Evolutionary conservation across 2,888 invertebrate genomes (phyloP).

Genomic region (Macrosoma leucophasiata): DNA sequence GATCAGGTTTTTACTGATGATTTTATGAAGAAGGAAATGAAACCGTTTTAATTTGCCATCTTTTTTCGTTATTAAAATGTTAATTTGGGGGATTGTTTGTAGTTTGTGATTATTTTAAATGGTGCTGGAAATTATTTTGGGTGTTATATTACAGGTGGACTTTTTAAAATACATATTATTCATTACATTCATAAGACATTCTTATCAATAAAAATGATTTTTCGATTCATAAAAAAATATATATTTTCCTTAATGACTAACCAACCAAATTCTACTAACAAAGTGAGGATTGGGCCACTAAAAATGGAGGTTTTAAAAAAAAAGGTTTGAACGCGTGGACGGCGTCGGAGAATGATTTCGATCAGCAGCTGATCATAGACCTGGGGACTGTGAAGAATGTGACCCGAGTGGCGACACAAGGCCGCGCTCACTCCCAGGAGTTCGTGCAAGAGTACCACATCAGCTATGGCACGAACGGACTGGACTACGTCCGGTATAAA

Average conservation of each 20-base stretch:
- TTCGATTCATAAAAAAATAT: conserved; percentile 3
- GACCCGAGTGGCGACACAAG: conserved; percentile 92
- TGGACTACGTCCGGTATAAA: conserved; percentile 92
- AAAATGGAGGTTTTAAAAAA: conserved; percentile 7
- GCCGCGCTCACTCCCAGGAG: conserved; percentile 91
- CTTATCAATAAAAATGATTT: no score
- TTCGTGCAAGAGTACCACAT: conserved; percentile 96
- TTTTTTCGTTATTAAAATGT: no score
- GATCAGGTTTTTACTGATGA: conserved; percentile 74
- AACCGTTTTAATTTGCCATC: conserved; percentile 31
- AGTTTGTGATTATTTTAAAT: conserved; percentile 12
- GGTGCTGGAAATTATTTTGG: no score
- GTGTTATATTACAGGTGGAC: conserved; percentile 8
- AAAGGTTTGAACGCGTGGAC: conserved; percentile 95
- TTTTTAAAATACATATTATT: no score
- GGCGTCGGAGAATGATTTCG: conserved; percentile 92
- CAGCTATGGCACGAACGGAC: conserved; percentile 93
- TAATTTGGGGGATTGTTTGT: conserved; percentile 11
- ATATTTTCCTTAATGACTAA: conserved; percentile 19
- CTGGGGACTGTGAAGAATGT: conserved; percentile 91
- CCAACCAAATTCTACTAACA: conserved; percentile 15
- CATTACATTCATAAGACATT: no score
- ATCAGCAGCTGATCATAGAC: conserved; percentile 93
- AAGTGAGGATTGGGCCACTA: conserved; percentile 5
- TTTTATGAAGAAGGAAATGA: conserved; percentile 76